phyloP scores from a whole-genome alignment of 2,797 vertebrate genomes.

The Falco berigora region DNA sequence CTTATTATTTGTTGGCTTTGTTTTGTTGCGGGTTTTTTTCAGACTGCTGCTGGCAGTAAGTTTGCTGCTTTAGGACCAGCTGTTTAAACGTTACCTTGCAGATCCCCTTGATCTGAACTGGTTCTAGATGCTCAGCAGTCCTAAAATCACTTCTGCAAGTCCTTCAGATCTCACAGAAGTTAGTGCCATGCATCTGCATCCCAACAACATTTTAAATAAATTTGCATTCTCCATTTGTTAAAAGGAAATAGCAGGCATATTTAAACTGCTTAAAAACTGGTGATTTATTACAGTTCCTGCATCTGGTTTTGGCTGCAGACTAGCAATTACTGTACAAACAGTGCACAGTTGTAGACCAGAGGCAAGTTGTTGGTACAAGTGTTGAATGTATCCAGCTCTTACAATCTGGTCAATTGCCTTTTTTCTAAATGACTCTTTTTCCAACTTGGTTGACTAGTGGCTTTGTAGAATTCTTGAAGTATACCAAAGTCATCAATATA shows the following conservation, averaged over 20 bases:
- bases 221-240: not conserved
- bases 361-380: not conserved
- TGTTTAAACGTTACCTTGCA: not conserved
- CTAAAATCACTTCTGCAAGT: not conserved
- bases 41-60: not conserved
- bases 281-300: not conserved
- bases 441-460: not conserved
- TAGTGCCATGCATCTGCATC: not conserved
- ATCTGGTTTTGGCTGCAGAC: not conserved
- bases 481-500: not conserved
- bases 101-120: not conserved
- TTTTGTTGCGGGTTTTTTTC: not conserved
- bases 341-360: not conserved
- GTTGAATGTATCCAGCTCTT: not conserved
- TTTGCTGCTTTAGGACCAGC: not conserved
- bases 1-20: not conserved
- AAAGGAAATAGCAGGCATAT: not conserved
- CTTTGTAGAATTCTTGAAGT: not conserved
- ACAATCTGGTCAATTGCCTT: not conserved
- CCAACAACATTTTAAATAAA: not conserved
- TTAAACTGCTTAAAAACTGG: not conserved
- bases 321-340: not conserved
- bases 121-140: not conserved
- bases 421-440: not conserved
- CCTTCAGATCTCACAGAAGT: not conserved